Evolutionary conservation across 2,888 invertebrate genomes (phyloP), one percentile per base, ranked within the genome.

Genomic region (Galeruca laticollis): DNA sequence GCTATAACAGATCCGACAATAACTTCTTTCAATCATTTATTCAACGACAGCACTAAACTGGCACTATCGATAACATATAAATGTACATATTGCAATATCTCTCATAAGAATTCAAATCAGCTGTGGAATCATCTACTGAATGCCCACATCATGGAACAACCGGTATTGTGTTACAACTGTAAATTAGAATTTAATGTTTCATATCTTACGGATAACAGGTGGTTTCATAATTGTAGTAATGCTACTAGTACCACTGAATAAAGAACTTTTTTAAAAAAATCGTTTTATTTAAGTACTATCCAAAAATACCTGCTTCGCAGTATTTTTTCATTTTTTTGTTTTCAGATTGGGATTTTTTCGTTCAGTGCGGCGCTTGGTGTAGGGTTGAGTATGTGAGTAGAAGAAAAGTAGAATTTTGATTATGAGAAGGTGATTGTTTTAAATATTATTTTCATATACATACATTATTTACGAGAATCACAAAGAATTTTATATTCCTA

Each of bases 81-180:
- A 6, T 74, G 74, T 49, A 69, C 64, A 2, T 74, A 60, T 35
- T 74, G 74, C 26, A 43, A 61, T 31, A 60, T 15, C 11, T 43
- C 18, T 37, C 70, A 62, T 31, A 52, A 33, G 10, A 62, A 35
- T 0, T 52, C 63, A 11, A 31, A 5, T 5, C 51, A 72, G 10
- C 61, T 74, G n/a, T 68, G 64, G 64, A 49, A 35, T 4, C 74
- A 74, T 57, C 35, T 72, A 6, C 35, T 68, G 59, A 15, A 6
- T 10, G 49, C 21, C 13, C 74, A 74, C 20, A 49, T 70, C 3
- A 68, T 69, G 69, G 74, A 74, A 49, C 72, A 74, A 40, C 74
- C 74, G 2, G 69, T 74, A 15, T 21, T 74, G 9, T 74, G 74
- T 69, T 72, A 71, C 15, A 74, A 72, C 49, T 74, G 74, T 47